Percentiles rank a stretch among this genome's conserved stretches.
phyloP scores from a whole-genome alignment of 2,797 vertebrate genomes.

The Microchirus variegatus region DNA sequence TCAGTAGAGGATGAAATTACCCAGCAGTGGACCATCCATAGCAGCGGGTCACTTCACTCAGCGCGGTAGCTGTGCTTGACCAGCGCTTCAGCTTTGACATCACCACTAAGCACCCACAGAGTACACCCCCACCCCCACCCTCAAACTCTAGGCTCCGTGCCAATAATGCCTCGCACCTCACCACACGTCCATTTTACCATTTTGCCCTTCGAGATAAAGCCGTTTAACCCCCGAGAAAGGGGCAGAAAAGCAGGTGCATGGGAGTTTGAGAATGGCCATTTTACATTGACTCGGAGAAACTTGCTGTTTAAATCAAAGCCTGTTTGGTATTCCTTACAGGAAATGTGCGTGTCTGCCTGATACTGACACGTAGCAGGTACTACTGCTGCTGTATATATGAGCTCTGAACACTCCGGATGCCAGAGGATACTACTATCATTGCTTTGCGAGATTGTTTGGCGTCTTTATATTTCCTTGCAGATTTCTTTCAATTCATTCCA shows the following conservation, averaged over 20 bases:
- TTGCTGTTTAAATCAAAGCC: conserved; percentile 54
- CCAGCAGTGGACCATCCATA: conserved; percentile 47
- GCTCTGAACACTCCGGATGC: conserved; percentile 27
- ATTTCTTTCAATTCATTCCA: conserved; percentile 35
- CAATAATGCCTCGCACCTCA: conserved; percentile 23
- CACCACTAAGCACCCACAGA: conserved; percentile 26
- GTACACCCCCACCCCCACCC: not conserved
- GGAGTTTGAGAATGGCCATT: conserved; percentile 38
- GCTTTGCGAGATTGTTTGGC: conserved; percentile 13
- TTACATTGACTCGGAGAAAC: conserved; percentile 42
- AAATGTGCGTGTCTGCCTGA: conserved; percentile 9
- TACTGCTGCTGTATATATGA: conserved; percentile 12
- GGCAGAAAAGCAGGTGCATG: conserved; percentile 40
- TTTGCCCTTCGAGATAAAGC: conserved; percentile 53
- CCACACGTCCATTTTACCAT: conserved; percentile 41
- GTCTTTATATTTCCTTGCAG: conserved; percentile 30
- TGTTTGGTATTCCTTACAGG: conserved; percentile 48
- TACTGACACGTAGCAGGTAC: conserved; percentile 22
- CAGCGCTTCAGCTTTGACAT: conserved; percentile 35
- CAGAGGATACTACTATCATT: conserved; percentile 33
- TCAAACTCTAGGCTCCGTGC: conserved; percentile 9
- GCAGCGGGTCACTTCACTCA: conserved; percentile 54
- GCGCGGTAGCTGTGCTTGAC: conserved; percentile 55
- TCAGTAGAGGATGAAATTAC: conserved; percentile 74
- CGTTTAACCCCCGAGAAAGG: conserved; percentile 58